Percentiles rank a stretch among this genome's conserved stretches.
Conservation (phyloP, 2,113 vertebrate genomes). For the Osmerus eperlanus region DNA sequence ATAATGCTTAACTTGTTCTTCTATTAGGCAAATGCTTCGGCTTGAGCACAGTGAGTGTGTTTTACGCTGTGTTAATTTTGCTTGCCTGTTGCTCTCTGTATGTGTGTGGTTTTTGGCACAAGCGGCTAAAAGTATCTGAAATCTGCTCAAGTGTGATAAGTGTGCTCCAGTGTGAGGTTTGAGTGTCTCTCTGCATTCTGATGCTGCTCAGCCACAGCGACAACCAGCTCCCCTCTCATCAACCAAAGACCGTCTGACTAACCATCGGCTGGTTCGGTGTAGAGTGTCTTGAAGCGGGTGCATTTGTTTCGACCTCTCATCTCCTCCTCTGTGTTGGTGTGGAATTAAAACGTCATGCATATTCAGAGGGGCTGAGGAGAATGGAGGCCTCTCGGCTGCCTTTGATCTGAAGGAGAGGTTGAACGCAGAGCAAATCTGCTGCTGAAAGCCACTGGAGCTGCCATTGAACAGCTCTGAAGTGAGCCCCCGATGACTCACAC, state of each 20-base stretch:
- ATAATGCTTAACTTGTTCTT: background rate
- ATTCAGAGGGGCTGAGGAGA: constrained; percentile 46
- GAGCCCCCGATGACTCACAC: constrained; percentile 26
- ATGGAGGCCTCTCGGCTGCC: constrained; percentile 25
- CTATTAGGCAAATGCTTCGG: background rate
- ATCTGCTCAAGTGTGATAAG: too few species aligned
- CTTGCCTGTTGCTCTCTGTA: constrained; percentile 28
- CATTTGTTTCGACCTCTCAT: constrained; percentile 35
- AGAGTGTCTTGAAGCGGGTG: constrained; percentile 9
- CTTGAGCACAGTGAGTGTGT: background rate
- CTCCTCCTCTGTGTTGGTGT: constrained; percentile 17
- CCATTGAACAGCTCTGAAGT: constrained; percentile 6
- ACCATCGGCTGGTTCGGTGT: background rate
- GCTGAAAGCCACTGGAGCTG: constrained; percentile 26
- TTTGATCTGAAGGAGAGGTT: constrained; percentile 47
- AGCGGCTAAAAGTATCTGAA: too few species aligned
- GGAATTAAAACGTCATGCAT: constrained; percentile 53
- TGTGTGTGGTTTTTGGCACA: background rate
- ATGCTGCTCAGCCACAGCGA: too few species aligned
- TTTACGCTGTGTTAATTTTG: background rate
- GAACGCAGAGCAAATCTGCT: constrained; percentile 13
- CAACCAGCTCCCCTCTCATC: too few species aligned
- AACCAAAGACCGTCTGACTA: too few species aligned
- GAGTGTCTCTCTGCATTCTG: too few species aligned
- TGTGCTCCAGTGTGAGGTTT: too few species aligned